Percentiles rank a stretch among this genome's conserved stretches.
Evolutionary conservation across 2,797 vertebrate species (phyloP).

Genomic region (Bovichtus diacanthus): DNA sequence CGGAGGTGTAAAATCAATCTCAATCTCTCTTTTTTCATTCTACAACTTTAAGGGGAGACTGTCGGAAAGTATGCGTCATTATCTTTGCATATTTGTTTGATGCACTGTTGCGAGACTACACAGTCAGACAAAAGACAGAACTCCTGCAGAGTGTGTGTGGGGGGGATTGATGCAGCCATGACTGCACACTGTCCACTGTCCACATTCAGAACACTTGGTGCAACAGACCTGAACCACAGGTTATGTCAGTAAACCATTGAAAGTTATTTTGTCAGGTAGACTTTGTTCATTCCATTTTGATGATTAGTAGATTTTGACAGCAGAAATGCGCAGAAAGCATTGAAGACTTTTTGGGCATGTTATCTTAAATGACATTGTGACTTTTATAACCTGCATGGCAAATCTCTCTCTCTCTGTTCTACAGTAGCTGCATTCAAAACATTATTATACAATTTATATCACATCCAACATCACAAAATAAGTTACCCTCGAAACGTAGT

Average conservation of each 20-base stretch:
- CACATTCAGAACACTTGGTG: neutral
- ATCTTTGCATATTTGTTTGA: neutral
- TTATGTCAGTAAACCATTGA: neutral
- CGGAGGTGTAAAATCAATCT: neutral
- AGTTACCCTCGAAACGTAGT: too few relatives aligned
- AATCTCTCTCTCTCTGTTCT: neutral
- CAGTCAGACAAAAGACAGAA: conserved; percentile 2
- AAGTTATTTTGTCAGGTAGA: neutral
- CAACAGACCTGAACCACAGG: neutral
- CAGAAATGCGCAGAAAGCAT: neutral
- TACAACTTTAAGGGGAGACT: neutral
- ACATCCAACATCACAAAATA: neutral
- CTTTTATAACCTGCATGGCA: neutral
- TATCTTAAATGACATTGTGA: neutral
- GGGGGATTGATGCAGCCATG: neutral
- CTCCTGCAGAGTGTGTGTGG: neutral
- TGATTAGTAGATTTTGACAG: neutral
- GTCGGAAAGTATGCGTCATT: neutral
- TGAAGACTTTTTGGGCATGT: neutral
- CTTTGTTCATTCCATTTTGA: neutral
- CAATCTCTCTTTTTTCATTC: neutral
- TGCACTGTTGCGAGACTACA: conserved; percentile 8
- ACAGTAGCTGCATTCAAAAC: too few relatives aligned
- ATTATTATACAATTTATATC: too few relatives aligned
- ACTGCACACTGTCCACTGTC: neutral